phyloP scores from a whole-genome alignment of 2,113 vertebrate species.

The Numida meleagris region DNA sequence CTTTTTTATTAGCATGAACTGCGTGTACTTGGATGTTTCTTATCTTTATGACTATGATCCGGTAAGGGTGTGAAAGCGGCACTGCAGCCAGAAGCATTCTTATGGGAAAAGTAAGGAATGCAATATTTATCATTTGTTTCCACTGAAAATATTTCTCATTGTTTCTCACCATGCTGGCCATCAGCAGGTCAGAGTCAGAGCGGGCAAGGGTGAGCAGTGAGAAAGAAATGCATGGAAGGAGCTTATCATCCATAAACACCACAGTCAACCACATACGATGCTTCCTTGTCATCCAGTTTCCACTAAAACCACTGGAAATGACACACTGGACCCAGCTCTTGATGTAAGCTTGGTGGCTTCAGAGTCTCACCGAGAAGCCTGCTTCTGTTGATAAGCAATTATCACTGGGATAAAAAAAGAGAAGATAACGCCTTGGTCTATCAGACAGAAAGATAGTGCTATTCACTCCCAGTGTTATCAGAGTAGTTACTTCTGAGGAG shows the following conservation, averaged over 20 bases:
- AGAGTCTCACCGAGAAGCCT: conserved; percentile 5
- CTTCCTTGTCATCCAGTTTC: conserved; percentile 12
- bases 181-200: background rate
- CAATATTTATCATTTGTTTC: conserved; percentile 1
- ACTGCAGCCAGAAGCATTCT: background rate
- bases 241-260: conserved; percentile 25
- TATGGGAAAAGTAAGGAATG: background rate
- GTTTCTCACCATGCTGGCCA: background rate
- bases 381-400: conserved; percentile 71
- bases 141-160: background rate
- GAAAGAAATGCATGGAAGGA: conserved; percentile 6
- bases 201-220: background rate
- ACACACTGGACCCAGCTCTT: background rate
- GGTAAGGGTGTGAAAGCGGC: background rate
- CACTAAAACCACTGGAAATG: conserved; percentile 21
- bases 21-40: background rate
- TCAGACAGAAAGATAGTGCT: conserved; percentile 9
- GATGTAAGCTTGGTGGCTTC: background rate
- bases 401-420: conserved; percentile 46
- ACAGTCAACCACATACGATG: background rate
- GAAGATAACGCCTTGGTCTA: conserved; percentile 24
- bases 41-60: conserved; percentile 1
- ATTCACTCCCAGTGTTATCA: conserved; percentile 49
- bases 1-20: background rate
- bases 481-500: conserved; percentile 13